Evolutionary conservation across 2,888 invertebrate genomes (phyloP).

Genomic region (Yponomeuta plumbellus): DNA sequence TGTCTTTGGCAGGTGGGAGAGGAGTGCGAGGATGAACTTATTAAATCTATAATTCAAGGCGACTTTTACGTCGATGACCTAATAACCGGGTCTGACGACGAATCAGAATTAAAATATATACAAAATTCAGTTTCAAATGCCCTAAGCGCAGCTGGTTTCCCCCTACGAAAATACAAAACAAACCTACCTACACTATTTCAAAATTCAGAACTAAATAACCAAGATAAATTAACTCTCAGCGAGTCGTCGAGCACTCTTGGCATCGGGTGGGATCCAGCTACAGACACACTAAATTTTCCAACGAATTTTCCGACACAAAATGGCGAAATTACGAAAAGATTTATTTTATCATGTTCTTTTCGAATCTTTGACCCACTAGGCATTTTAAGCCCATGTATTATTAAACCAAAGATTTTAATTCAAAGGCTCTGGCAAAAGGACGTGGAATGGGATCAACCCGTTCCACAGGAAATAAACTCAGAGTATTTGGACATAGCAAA

Average conservation of each 20-base stretch:
- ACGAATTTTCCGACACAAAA: neutral
- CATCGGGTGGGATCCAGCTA: neutral
- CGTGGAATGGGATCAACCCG: neutral
- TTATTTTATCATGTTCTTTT: slow-evolving; percentile 8
- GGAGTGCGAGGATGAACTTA: neutral
- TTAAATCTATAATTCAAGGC: neutral
- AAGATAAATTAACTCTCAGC: neutral
- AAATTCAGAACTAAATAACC: neutral
- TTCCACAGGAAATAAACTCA: neutral
- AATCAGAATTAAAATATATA: neutral
- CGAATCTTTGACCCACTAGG: slow-evolving; percentile 12
- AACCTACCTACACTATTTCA: neutral
- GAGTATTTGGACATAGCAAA: neutral
- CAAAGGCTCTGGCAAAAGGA: slow-evolving; percentile 9
- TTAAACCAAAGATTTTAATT: slow-evolving; percentile 11
- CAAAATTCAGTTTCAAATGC: neutral
- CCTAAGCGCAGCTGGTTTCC: neutral
- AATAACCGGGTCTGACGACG: neutral
- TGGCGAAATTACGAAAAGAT: slow-evolving; percentile 10
- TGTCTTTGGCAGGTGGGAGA: slow-evolving; percentile 10
- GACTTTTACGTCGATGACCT: slow-evolving; percentile 6
- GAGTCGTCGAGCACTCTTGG: neutral
- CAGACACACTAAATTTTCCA: slow-evolving; percentile 6
- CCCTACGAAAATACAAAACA: slow-evolving; percentile 7
- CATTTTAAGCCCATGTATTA: neutral